phyloP scores from a whole-genome alignment of 2,888 invertebrate species.

The Halictus ligatus region DNA sequence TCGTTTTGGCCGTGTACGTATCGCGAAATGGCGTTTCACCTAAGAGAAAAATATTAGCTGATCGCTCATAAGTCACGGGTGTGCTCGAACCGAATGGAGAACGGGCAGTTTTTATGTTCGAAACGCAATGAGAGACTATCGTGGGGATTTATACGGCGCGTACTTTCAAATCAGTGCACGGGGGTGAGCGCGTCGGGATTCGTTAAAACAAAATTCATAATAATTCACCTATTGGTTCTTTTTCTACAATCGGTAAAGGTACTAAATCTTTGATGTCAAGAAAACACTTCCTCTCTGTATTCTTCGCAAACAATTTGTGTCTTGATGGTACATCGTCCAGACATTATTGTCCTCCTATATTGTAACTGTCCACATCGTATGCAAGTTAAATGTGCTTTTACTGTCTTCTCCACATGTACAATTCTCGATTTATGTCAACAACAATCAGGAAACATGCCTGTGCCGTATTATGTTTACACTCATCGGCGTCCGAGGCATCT shows the following conservation, averaged over 20 bases:
- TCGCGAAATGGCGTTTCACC: conserved; percentile 13
- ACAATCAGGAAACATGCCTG: no score
- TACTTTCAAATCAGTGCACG: conserved; percentile 39
- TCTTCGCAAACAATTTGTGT: no score
- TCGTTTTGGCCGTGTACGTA: conserved; percentile 50
- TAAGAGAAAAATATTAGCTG: conserved; percentile 34
- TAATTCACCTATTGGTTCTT: background rate
- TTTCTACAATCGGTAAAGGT: background rate
- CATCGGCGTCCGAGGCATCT: no score
- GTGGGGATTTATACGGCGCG: conserved; percentile 36
- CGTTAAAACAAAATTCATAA: background rate
- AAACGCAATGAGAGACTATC: conserved; percentile 7
- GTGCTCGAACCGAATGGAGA: background rate
- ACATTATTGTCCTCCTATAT: background rate
- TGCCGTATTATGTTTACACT: no score
- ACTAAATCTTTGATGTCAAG: background rate
- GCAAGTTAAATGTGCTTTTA: no score
- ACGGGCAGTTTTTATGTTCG: conserved; percentile 12
- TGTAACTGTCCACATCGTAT: background rate
- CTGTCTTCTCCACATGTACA: no score
- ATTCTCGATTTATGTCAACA: no score
- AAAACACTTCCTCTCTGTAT: background rate
- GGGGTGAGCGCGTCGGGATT: background rate
- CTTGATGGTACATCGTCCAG: no score
- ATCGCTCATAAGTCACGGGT: conserved; percentile 44